Conservation (phyloP, 2,888 invertebrate genomes). For the Aporophyla lueneburgensis region DNA sequence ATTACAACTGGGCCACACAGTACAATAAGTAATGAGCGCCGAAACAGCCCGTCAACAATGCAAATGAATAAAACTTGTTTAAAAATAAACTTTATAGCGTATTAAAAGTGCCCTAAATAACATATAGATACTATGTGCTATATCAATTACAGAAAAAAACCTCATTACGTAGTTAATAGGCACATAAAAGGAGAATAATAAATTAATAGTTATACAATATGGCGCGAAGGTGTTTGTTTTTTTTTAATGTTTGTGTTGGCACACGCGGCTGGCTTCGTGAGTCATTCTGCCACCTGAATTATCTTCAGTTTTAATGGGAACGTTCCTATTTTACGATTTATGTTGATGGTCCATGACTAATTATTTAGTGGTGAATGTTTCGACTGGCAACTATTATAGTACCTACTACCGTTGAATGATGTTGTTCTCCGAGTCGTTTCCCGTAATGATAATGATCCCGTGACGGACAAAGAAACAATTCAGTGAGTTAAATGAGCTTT, state of each 20-base stretch:
- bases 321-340: conserved; percentile 78
- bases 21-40: neutral
- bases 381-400: conserved; percentile 62
- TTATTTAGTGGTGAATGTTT: conserved; percentile 74
- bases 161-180: conserved; percentile 23
- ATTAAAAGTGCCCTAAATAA: conserved; percentile 22
- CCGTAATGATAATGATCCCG: conserved; percentile 65
- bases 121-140: neutral
- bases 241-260: conserved; percentile 78
- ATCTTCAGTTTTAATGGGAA: conserved; percentile 76
- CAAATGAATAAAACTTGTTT: conserved; percentile 9
- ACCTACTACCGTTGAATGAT: conserved; percentile 61
- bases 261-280: conserved; percentile 71
- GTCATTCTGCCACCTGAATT: conserved; percentile 83
- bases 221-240: conserved; percentile 65
- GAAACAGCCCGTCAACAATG: conserved; percentile 21
- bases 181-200: conserved; percentile 40
- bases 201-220: conserved; percentile 48
- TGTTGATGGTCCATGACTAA: conserved; percentile 82
- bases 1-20: neutral
- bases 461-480: conserved; percentile 59
- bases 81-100: conserved; percentile 30
- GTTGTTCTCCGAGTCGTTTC: conserved; percentile 62
- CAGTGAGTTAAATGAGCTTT: conserved; percentile 58
- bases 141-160: conserved; percentile 41